Conservation (phyloP, 2,113 vertebrate species). For the Carassius auratus region DNA sequence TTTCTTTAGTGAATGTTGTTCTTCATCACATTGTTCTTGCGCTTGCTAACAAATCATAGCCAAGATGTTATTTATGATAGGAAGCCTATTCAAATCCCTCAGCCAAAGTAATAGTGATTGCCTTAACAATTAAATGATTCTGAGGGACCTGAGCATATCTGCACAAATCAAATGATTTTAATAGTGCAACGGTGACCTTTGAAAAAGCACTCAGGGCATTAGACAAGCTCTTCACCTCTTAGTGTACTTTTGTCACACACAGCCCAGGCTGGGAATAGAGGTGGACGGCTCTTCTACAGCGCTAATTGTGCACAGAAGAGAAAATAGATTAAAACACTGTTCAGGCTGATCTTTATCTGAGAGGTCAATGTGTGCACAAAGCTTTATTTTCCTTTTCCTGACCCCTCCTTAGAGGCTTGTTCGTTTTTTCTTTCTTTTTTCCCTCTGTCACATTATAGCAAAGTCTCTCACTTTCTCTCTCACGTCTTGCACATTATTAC, state of each 20-base stretch:
- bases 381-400: conserved; percentile 41
- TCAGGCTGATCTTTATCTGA: conserved; percentile 46
- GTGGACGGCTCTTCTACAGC: conserved; percentile 17
- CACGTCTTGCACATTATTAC: background rate
- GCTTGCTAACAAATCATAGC: background rate
- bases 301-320: conserved; percentile 50
- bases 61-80: background rate
- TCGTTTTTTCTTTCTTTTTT: background rate
- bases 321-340: conserved; percentile 52
- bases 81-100: background rate
- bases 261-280: background rate
- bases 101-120: background rate
- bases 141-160: background rate
- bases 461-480: background rate
- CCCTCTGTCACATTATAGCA: background rate
- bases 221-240: conserved; percentile 45
- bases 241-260: conserved; percentile 33
- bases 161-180: conserved; percentile 26
- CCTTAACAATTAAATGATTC: background rate
- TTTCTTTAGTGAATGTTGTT: background rate
- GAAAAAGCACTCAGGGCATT: conserved; percentile 50
- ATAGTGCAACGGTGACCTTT: conserved; percentile 52
- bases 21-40: background rate
- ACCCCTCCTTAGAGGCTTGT: background rate
- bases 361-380: conserved; percentile 55